Evolutionary conservation across 2,797 vertebrate genomes (phyloP).

Genomic region (Gadopsis bispinosus): DNA sequence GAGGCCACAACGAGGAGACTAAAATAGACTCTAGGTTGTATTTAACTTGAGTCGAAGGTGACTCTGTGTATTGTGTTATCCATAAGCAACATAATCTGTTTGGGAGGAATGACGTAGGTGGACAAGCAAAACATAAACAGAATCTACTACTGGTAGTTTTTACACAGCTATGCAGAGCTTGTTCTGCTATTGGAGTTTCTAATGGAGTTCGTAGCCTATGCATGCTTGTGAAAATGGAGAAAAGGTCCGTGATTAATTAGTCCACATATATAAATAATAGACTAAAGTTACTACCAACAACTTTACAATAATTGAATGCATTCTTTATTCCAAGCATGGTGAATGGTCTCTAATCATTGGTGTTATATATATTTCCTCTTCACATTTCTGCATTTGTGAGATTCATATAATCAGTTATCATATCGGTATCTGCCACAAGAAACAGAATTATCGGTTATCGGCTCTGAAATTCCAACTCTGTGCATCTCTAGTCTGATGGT

Average conservation of each 20-base stretch:
- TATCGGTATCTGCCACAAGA: neutral
- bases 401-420: neutral
- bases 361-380: neutral
- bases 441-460: too few species aligned
- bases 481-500: conserved; percentile 1
- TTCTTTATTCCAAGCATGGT: neutral
- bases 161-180: neutral
- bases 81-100: too few species aligned
- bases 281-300: neutral
- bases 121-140: neutral
- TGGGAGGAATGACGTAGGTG: too few species aligned
- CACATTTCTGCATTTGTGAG: neutral
- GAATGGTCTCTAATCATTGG: neutral
- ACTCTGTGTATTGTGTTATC: too few species aligned
- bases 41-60: too few species aligned
- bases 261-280: neutral
- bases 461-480: neutral
- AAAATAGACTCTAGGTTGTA: too few species aligned
- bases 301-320: neutral
- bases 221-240: neutral
- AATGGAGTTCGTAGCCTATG: neutral
- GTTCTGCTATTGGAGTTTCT: neutral
- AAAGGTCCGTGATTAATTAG: neutral
- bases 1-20: too few species aligned
- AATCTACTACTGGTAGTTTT: neutral